Conservation (phyloP, 35 echinoderm and acorn worm species). For the Diadema setosum region DNA sequence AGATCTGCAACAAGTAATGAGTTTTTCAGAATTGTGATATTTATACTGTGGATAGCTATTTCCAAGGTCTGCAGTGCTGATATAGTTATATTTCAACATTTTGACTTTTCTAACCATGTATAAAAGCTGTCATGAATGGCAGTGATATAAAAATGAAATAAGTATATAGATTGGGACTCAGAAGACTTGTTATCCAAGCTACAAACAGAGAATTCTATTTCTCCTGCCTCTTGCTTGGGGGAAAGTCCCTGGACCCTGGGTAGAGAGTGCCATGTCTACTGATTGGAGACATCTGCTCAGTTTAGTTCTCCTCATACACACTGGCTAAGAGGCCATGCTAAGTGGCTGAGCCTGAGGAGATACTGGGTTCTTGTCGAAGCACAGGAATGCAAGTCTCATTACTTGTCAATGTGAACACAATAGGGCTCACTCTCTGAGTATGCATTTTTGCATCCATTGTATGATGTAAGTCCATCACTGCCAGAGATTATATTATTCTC, state of each 20-base stretch:
- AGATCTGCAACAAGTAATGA: too few relatives aligned
- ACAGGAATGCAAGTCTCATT: not conserved
- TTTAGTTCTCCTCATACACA: not conserved
- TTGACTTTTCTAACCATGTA: too few relatives aligned
- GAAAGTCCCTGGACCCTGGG: slow-evolving; percentile 17
- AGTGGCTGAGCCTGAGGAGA: not conserved
- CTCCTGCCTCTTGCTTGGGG: not conserved
- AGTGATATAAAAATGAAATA: too few relatives aligned
- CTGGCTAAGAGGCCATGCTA: not conserved
- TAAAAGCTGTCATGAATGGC: too few relatives aligned
- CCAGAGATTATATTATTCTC: not conserved
- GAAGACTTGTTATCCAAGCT: slow-evolving; percentile 17
- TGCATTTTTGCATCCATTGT: not conserved
- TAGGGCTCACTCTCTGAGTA: slow-evolving; percentile 26
- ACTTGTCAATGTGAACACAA: not conserved
- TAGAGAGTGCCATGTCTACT: not conserved
- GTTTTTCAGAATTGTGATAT: too few relatives aligned
- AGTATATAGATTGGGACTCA: not conserved
- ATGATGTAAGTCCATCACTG: too few relatives aligned
- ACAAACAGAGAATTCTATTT: not conserved
- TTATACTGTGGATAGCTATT: too few relatives aligned
- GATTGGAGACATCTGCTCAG: not conserved
- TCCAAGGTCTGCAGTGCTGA: too few relatives aligned
- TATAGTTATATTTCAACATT: too few relatives aligned
- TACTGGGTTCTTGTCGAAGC: slow-evolving; percentile 3